Evolutionary conservation across 1,140 invertebrate species (phyloP).

Genomic region (Caenorhabditis tropicalis): DNA sequence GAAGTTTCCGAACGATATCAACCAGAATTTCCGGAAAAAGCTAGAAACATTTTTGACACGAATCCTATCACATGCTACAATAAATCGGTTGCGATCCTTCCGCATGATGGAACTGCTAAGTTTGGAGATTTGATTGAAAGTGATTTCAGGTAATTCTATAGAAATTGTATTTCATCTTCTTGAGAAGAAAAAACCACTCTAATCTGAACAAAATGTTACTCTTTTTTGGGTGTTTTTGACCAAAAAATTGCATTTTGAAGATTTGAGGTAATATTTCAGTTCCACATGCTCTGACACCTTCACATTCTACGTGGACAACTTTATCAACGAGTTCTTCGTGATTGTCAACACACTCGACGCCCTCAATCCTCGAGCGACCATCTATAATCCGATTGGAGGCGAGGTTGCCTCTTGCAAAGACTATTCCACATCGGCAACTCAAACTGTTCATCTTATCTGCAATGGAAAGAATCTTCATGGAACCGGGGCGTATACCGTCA

Average conservation of each 20-base stretch:
- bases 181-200: too few species aligned
- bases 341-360: neutral
- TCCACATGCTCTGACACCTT: neutral
- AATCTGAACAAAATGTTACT: too few species aligned
- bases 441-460: constrained; percentile 8
- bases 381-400: constrained; percentile 25
- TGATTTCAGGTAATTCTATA: too few species aligned
- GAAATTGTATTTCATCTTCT: too few species aligned
- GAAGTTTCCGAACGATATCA: neutral
- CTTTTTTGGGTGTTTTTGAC: too few species aligned
- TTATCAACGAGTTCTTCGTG: constrained; percentile 11
- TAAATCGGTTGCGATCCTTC: neutral
- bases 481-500: constrained; percentile 7
- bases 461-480: neutral
- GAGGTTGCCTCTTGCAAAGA: neutral
- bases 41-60: neutral
- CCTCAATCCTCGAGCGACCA: constrained; percentile 4
- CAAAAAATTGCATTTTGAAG: too few species aligned
- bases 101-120: constrained; percentile 28
- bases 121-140: constrained; percentile 19
- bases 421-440: neutral
- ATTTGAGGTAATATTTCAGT: too few species aligned
- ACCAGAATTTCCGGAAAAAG: neutral
- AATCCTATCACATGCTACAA: neutral
- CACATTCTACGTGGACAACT: constrained; percentile 33